Base-by-base conservation (phyloP, 2,888 invertebrate species). In the Euzophera pinguis region DNA sequence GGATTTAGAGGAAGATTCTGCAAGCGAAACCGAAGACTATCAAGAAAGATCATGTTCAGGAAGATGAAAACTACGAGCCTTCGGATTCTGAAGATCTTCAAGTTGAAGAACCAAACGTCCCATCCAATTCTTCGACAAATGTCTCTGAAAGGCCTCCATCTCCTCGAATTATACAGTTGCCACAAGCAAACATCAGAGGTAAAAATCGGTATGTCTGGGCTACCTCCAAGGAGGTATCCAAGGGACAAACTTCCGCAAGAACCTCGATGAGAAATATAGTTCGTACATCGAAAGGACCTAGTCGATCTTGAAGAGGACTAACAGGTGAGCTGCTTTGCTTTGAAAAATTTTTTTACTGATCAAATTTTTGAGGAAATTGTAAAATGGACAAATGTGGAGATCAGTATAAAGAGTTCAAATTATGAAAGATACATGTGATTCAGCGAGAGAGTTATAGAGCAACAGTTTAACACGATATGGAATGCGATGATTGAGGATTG, bases 351-450 rank as follows among this genome's bases (percentile, higher is more conserved):
- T n/a, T 41, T 62, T 32, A 60, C 60, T 35, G 49, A 57, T 17
- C 50, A 59, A 42, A 58, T 60, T 16, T 17, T 54, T 9, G 43
- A 52, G 9, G 56, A 60, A 52, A 56, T 62, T 49, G 49, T 60
- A n/a, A 41, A 50, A 37, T 56, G 59, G 58, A 60, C 58, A 3
- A 59, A 59, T 49, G 54, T 32, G 13, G 55, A 56, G 47, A 53
- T 55, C 12, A 7, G 39, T 2, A 14, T 53, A 22, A 58, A 48
- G 27, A 47, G 32, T 39, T 42, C n/a, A 43, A 32, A 50, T n/a
- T 48, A 51, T 45, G 3, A 55, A 13, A 38, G 38, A 38, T 13
- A 38, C 38, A 6, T 13, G 8, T 13, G 3, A 7, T 13, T 12
- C 5, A 38, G 13, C n/a, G n/a, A n/a, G n/a, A n/a, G n/a, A n/a